Conservation (phyloP, 2,113 vertebrate species). For the Tylochromis polylepis region DNA sequence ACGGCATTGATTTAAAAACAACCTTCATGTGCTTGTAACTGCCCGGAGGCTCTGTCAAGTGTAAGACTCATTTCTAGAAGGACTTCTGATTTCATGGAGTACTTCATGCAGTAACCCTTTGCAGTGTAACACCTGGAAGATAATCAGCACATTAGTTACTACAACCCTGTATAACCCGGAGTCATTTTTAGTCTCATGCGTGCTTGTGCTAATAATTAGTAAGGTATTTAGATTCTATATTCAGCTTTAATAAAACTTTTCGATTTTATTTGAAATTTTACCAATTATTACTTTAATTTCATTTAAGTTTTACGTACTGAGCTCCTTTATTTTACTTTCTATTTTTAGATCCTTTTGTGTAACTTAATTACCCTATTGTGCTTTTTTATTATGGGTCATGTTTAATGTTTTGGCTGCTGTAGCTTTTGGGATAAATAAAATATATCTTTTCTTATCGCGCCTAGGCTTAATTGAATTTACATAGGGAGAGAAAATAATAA, state of each 20-base stretch:
- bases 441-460: background rate
- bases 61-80: background rate
- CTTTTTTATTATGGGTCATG: no score
- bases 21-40: background rate
- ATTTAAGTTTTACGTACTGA: no score
- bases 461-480: background rate
- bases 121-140: background rate
- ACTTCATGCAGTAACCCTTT: background rate
- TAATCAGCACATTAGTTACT: background rate
- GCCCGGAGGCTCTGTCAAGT: background rate
- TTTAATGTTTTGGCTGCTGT: background rate
- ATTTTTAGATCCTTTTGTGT: no score
- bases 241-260: background rate
- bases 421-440: background rate
- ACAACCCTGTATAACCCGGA: background rate
- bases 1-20: background rate
- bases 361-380: no score
- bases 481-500: background rate
- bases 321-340: no score
- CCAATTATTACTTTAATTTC: background rate
- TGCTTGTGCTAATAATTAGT: background rate
- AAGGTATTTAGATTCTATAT: background rate
- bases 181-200: background rate
- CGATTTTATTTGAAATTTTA: background rate
- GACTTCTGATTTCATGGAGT: background rate